phyloP scores from a whole-genome alignment of 2,888 invertebrate species.

The Sialis lutaria region DNA sequence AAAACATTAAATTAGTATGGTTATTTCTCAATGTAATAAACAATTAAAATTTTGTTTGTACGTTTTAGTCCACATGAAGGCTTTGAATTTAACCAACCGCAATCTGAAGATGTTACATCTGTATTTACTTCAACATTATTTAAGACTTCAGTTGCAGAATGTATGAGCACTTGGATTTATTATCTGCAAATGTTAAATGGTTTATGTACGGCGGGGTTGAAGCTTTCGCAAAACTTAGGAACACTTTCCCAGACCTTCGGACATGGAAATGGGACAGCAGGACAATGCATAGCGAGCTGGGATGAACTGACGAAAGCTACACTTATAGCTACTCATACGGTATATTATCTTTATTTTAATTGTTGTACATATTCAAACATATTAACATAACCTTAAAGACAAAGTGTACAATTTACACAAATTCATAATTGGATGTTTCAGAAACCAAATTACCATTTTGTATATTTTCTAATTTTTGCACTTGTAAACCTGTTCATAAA shows the following conservation, averaged over 20 bases:
- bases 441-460: too few species aligned
- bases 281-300: slow-evolving; percentile 38
- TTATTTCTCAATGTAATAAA: too few species aligned
- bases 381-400: too few species aligned
- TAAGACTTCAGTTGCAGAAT: slow-evolving; percentile 26
- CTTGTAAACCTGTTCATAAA: too few species aligned
- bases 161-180: slow-evolving; percentile 26
- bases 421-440: too few species aligned
- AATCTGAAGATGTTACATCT: background rate
- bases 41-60: too few species aligned
- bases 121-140: slow-evolving; percentile 1
- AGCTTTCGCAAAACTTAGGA: slow-evolving; percentile 38
- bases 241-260: slow-evolving; percentile 30
- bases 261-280: slow-evolving; percentile 23
- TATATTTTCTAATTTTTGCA: too few species aligned
- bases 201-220: slow-evolving; percentile 42
- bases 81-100: background rate
- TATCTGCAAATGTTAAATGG: slow-evolving; percentile 40
- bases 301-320: slow-evolving; percentile 44
- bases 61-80: too few species aligned
- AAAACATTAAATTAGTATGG: too few species aligned
- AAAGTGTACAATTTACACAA: too few species aligned
- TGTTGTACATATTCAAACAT: too few species aligned
- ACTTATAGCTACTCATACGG: slow-evolving; percentile 41
- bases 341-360: slow-evolving; percentile 12